Conservation (phyloP, 2,888 invertebrate species). For the Balanococcus diminutus region DNA sequence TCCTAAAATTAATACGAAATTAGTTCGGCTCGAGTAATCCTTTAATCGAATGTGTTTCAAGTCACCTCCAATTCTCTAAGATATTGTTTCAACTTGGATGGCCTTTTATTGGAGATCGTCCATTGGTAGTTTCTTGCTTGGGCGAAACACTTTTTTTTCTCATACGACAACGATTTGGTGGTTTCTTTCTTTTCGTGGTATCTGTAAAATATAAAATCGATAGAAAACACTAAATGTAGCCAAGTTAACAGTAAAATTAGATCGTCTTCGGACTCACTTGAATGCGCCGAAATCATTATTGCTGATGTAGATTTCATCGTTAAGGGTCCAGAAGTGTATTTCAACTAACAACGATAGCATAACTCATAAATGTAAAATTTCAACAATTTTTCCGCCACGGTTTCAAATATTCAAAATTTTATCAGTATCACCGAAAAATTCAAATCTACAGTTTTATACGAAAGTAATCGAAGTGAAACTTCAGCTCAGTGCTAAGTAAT, state of each 20-base stretch:
- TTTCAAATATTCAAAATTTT: too few relatives aligned
- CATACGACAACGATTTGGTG: constrained; percentile 65
- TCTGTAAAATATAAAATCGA: constrained; percentile 63
- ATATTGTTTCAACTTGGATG: constrained; percentile 72
- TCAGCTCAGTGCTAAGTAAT: too few relatives aligned
- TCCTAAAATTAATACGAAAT: constrained; percentile 63
- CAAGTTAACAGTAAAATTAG: not conserved
- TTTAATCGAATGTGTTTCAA: not conserved
- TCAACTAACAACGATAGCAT: constrained; percentile 69
- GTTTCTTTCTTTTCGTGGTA: constrained; percentile 66
- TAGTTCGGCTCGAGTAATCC: not conserved
- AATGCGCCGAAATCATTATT: constrained; percentile 79
- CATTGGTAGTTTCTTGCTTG: constrained; percentile 73
- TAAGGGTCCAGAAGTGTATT: constrained; percentile 77
- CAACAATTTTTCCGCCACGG: too few relatives aligned
- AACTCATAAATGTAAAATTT: too few relatives aligned
- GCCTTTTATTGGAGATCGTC: constrained; percentile 72
- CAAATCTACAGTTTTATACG: too few relatives aligned
- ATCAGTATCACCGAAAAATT: too few relatives aligned
- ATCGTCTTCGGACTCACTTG: constrained; percentile 66
- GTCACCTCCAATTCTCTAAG: constrained; percentile 78
- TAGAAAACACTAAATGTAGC: constrained; percentile 18
- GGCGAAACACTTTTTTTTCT: constrained; percentile 72
- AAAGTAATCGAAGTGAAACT: too few relatives aligned
- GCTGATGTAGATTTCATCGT: constrained; percentile 74